These are phyloP conservation scores for Beroe ovata DNA, from an alignment of 37 sponge, comb jelly and placozoan genomes.

Conservation along the genomic window DNA sequence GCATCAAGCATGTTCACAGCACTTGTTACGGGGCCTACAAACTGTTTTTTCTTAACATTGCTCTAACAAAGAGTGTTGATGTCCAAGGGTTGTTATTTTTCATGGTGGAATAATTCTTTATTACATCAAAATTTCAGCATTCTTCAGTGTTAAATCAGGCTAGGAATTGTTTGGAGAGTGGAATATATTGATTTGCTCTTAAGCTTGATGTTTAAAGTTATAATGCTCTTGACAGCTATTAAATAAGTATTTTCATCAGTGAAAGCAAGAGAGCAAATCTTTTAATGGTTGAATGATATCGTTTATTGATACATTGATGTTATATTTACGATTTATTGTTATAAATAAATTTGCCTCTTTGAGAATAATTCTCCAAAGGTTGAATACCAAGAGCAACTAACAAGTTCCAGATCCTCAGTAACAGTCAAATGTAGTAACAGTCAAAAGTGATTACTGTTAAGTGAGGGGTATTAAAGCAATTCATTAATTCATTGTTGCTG, in stretches of 20 bases:
- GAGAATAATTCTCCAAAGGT: neutral
- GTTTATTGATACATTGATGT: neutral
- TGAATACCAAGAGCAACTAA: neutral
- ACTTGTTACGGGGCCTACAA: no score
- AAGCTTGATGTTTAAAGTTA: no score
- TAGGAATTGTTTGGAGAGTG: conserved; percentile 33
- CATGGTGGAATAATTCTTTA: neutral
- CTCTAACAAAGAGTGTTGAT: no score
- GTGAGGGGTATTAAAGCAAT: no score
- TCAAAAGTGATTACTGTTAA: no score
- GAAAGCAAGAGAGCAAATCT: neutral
- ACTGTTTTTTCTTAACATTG: no score
- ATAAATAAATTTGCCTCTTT: neutral
- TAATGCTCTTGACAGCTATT: no score
- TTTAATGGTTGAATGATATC: neutral
- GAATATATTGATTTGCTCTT: neutral
- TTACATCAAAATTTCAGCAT: neutral
- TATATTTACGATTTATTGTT: neutral
- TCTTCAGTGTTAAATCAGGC: neutral
- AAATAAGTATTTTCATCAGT: no score
- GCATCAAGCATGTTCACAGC: no score
- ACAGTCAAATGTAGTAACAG: neutral
- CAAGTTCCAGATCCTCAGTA: neutral
- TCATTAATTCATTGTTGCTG: no score
- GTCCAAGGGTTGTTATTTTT: no score